A percentile compares a stretch with the other conserved stretches of the same genome.
Evolutionary conservation across 2,113 vertebrate species (phyloP).

Genomic region (Menura novaehollandiae): DNA sequence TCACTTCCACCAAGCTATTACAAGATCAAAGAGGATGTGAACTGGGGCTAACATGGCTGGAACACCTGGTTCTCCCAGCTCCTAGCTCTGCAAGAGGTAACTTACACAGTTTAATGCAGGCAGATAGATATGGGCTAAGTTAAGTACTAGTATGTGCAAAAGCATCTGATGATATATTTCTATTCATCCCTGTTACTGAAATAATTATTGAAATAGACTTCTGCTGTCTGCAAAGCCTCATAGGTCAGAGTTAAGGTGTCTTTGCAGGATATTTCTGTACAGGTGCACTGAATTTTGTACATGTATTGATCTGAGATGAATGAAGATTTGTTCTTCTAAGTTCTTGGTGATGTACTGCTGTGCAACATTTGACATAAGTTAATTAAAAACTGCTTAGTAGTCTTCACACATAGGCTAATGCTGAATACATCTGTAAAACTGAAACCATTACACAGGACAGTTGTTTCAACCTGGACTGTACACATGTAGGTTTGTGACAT

Average conservation of each 20-base stretch:
- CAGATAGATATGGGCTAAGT: not conserved
- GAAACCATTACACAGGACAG: not conserved
- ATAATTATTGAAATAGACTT: conserved; percentile 44
- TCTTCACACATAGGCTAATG: not conserved
- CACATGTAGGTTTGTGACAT: not conserved
- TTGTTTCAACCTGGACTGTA: conserved; percentile 1
- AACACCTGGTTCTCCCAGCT: not conserved
- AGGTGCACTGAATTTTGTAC: conserved; percentile 38
- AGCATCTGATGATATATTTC: not conserved
- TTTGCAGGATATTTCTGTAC: not conserved
- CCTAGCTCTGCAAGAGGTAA: not conserved
- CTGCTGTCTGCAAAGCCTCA: not conserved
- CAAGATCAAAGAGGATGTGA: not conserved
- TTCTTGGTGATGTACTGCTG: not conserved
- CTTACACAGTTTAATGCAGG: not conserved
- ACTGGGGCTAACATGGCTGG: not conserved
- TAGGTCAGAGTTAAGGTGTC: not conserved
- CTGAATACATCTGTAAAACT: conserved; percentile 12
- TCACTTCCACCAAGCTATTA: not conserved
- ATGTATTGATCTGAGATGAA: conserved; percentile 41
- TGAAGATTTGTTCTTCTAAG: conserved; percentile 43
- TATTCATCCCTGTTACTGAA: not conserved
- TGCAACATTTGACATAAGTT: conserved; percentile 20
- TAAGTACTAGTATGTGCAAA: not conserved
- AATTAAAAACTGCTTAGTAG: conserved; percentile 43